A percentile compares a stretch with the other conserved stretches of the same genome.
Evolutionary conservation across 2,113 vertebrate species (phyloP).

Genomic region (Odontophorus gujanensis): DNA sequence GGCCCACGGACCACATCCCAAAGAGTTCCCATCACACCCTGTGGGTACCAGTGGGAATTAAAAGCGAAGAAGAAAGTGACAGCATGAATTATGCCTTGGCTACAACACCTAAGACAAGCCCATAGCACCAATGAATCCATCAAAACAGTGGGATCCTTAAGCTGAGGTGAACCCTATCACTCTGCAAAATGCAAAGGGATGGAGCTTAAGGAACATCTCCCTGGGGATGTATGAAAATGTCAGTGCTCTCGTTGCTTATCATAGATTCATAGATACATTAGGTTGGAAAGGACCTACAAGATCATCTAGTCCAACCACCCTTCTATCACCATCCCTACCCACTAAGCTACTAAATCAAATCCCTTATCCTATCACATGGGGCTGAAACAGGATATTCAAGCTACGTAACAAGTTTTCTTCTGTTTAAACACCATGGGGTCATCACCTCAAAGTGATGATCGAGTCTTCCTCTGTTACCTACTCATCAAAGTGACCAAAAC

Average conservation of each 20-base stretch:
- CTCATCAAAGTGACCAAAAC: background rate
- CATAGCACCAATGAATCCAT: background rate
- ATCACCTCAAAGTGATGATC: background rate
- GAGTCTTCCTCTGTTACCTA: no score
- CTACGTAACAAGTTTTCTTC: background rate
- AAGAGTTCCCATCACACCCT: background rate
- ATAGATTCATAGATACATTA: no score
- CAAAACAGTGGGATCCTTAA: background rate
- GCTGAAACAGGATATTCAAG: background rate
- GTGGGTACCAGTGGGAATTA: accelerated
- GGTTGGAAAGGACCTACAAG: no score
- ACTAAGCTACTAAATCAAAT: no score
- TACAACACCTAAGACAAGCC: background rate
- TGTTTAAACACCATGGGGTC: background rate
- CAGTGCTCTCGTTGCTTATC: background rate
- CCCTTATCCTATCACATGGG: background rate
- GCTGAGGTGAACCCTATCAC: background rate
- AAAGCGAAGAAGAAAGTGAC: accelerated
- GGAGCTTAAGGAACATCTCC: background rate
- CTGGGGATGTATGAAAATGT: background rate
- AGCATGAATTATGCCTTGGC: accelerated
- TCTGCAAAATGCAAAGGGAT: background rate
- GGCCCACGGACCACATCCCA: background rate
- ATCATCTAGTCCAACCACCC: no score
- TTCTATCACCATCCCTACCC: no score